These are phyloP conservation scores for Napeogenes sylphis DNA, from an alignment of 2,888 invertebrate genomes.

Conservation along the genomic window DNA sequence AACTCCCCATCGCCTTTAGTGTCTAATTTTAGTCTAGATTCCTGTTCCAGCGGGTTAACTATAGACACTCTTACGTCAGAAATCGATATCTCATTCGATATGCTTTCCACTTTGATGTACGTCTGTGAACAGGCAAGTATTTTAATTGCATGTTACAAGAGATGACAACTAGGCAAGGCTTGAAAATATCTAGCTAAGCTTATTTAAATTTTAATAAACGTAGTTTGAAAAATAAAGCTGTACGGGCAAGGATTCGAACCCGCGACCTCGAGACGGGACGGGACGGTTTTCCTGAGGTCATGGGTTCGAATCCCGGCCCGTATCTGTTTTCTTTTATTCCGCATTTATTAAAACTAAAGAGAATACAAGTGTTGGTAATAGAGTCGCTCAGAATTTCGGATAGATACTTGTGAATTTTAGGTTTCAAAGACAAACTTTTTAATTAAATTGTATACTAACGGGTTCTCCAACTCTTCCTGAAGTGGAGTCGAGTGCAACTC, in stretches of 20 bases:
- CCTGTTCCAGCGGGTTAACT: conserved; percentile 86
- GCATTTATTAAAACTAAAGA: background rate
- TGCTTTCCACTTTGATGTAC: conserved; percentile 85
- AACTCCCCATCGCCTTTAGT: conserved; percentile 89
- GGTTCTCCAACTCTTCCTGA: conserved; percentile 92
- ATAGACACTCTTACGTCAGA: conserved; percentile 86
- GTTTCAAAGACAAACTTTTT: too few species aligned
- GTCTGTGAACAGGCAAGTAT: conserved; percentile 74
- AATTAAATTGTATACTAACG: conserved; percentile 70
- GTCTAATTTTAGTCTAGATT: conserved; percentile 80
- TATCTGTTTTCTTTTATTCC: too few species aligned
- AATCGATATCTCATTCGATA: conserved; percentile 82
- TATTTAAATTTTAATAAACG: too few species aligned
- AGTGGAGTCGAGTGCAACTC: conserved; percentile 88
- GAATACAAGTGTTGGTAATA: background rate
- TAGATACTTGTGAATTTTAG: too few species aligned
- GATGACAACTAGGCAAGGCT: too few species aligned
- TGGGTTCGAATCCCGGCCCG: too few species aligned
- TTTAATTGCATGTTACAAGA: background rate
- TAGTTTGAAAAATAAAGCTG: too few species aligned
- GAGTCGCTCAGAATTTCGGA: too few species aligned
- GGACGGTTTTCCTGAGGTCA: too few species aligned
- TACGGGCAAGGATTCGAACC: too few species aligned
- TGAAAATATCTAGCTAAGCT: too few species aligned
- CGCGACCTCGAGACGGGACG: too few species aligned